Evolutionary conservation across 1,140 invertebrate genomes (phyloP).

Genomic region (Oscheius sp.): DNA sequence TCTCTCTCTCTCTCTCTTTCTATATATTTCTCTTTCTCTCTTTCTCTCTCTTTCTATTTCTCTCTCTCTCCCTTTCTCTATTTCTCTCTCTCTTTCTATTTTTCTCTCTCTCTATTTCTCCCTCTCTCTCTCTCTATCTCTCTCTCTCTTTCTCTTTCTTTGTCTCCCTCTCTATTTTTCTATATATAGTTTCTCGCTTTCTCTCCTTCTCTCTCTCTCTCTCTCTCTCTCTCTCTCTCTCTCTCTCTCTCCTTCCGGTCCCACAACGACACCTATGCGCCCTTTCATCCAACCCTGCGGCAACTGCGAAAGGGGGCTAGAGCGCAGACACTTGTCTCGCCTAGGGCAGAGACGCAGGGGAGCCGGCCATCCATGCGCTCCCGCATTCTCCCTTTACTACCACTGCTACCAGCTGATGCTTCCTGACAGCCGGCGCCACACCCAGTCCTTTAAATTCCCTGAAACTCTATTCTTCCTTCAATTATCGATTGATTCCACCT

Average conservation of each 20-base stretch:
- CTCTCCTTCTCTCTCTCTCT: neutral
- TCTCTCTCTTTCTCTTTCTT: neutral
- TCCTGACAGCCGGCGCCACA: neutral
- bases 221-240: neutral
- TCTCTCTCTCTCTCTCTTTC: too few species aligned
- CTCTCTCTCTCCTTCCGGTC: neutral
- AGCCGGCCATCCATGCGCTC: neutral
- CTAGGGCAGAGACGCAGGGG: neutral
- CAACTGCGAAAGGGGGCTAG: neutral
- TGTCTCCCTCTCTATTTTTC: neutral
- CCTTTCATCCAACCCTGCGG: neutral
- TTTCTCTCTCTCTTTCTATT: too few species aligned
- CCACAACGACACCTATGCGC: neutral
- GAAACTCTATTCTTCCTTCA: neutral
- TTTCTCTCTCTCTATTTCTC: too few species aligned
- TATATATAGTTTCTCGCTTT: neutral
- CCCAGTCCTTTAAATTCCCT: neutral
- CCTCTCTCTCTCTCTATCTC: neutral
- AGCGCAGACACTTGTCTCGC: neutral
- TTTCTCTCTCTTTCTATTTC: too few species aligned
- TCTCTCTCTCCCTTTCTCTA: too few species aligned
- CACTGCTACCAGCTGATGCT: neutral
- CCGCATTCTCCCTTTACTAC: neutral
- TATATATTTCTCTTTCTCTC: too few species aligned
- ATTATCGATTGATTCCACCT: neutral